Evolutionary conservation across 2,113 vertebrate species (phyloP), one percentile per base, ranked within the genome.

Genomic region (Aleadryas rufinucha): DNA sequence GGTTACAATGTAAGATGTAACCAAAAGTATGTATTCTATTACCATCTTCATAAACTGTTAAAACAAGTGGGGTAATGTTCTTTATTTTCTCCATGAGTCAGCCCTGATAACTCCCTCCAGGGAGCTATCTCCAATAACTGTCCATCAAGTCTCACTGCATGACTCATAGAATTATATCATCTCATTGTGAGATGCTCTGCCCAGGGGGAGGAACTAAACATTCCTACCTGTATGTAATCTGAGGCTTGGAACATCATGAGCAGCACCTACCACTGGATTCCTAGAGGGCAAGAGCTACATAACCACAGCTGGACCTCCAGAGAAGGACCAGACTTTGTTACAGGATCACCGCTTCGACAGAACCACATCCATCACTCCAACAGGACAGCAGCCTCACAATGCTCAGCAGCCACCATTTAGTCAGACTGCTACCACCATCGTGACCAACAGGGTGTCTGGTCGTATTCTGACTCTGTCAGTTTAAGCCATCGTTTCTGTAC

Each of bases 61-160:
- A 37, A 44, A 53, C 13, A 44, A 11, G 5, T 42, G 10, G 45
- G 7, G 26, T 11, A 31, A 16, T 16, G 31, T 37, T 84, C 39
- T 52, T 71, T 37, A 44, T 52, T 13, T 42, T 17, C 12, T 42
- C 11, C 10, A 10, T 8, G 24, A 30, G 7, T 10, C 20, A 52
- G 15, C 9, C 31, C 37, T 60, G 26, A 30, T 24, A 60, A 30
- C 5, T 13, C 15, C 16, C 19, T 19, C 39, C 1, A 1, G 15
- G 7, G 5, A 5, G 4, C 21, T 26, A 2, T 45, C 20, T 54
- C 7, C 1, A 2, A 9, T 31, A 26, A 16, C 6, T 12, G 33
- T 4, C 7, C 61, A 30, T 19, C 12, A 15, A 37, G 35, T 13
- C 16, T 54, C 26, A 31, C 61, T 7, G 11, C 12, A 30, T 30